A percentile compares a stretch with the other conserved stretches of the same genome.
Conservation (phyloP, 2,113 vertebrate genomes). For the Procavia capensis region DNA sequence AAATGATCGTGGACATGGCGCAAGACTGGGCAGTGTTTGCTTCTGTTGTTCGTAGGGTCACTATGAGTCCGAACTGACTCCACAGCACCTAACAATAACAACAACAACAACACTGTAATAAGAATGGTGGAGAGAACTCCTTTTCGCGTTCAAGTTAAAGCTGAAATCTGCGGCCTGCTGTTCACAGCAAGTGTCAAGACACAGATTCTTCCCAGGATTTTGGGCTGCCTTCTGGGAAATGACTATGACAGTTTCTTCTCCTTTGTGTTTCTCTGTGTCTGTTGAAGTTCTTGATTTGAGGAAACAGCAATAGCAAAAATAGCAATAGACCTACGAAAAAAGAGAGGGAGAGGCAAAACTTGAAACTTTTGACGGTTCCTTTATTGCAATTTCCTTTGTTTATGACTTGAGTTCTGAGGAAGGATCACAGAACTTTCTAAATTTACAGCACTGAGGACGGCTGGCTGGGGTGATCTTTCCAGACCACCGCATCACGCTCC, state of each 20-base stretch:
- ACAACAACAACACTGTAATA: not conserved
- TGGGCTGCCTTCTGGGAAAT: slow-evolving; percentile 52
- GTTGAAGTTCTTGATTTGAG: slow-evolving; percentile 36
- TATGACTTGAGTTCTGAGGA: not conserved
- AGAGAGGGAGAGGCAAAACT: not conserved
- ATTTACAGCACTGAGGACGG: not conserved
- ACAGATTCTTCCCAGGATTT: not conserved
- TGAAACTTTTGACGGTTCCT: not conserved
- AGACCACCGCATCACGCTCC: not conserved
- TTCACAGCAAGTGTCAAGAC: slow-evolving; percentile 46
- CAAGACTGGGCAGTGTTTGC: too few relatives aligned
- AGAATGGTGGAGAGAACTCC: not conserved
- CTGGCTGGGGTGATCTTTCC: not conserved
- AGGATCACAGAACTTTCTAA: not conserved
- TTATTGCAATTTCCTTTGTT: not conserved
- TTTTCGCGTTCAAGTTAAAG: not conserved
- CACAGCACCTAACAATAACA: too few relatives aligned
- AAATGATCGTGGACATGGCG: too few relatives aligned
- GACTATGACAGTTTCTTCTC: slow-evolving; percentile 36
- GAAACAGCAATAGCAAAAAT: slow-evolving; percentile 55
- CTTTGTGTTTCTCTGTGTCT: slow-evolving; percentile 45
- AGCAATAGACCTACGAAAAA: slow-evolving; percentile 2
- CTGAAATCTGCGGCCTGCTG: not conserved
- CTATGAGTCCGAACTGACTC: too few relatives aligned
- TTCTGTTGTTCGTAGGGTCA: too few relatives aligned